These are phyloP conservation scores for Rhinoderma darwinii DNA, from an alignment of 2,113 vertebrate genomes.

Conservation along the genomic window DNA sequence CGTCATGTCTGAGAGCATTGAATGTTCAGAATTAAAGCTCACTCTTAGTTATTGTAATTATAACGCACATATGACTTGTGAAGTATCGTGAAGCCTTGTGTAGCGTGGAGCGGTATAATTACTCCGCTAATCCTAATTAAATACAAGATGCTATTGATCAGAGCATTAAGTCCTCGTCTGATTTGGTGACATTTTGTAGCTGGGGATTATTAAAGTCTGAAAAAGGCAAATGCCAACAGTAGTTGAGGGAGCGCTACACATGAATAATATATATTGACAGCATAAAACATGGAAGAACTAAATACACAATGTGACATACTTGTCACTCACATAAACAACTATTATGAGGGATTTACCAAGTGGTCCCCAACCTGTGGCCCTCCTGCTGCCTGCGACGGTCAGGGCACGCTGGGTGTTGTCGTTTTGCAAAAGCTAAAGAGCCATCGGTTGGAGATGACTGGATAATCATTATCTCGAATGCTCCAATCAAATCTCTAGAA, in stretches of 20 bases:
- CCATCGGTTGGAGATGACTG: too few species aligned
- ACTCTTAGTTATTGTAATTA: constrained; percentile 3
- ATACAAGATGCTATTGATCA: constrained; percentile 34
- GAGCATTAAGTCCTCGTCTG: not conserved
- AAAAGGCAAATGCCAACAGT: constrained; percentile 6
- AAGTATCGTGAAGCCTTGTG: constrained; percentile 20
- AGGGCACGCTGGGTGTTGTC: too few species aligned
- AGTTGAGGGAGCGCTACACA: not conserved
- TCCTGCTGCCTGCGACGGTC: too few species aligned
- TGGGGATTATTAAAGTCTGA: constrained; percentile 3
- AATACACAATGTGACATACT: too few species aligned
- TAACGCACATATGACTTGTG: not conserved
- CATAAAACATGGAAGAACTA: not conserved
- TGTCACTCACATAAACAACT: too few species aligned
- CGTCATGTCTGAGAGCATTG: not conserved
- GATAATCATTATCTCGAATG: too few species aligned
- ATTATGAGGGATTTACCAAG: too few species aligned
- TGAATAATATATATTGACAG: not conserved
- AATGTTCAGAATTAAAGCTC: not conserved
- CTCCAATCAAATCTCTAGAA: too few species aligned
- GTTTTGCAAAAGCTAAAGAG: too few species aligned
- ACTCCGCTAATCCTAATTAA: constrained; percentile 44
- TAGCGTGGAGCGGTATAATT: constrained; percentile 20
- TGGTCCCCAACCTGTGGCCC: too few species aligned
- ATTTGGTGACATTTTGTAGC: constrained; percentile 13